Conservation (phyloP, 2,888 invertebrate genomes). For the Neelides folsomi region DNA sequence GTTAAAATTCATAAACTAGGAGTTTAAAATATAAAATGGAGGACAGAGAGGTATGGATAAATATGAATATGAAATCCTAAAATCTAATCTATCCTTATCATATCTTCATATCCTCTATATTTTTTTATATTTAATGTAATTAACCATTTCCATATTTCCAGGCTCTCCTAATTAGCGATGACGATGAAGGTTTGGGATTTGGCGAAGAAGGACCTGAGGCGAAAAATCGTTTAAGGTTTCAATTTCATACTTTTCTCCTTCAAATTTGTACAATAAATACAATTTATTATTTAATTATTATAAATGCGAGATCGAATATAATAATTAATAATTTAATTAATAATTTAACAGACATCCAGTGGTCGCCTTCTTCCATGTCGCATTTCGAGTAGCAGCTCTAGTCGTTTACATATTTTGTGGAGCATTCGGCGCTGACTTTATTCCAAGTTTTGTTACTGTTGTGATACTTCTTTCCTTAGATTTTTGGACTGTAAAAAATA, state of each 20-base stretch:
- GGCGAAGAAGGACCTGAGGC: slow-evolving; percentile 63
- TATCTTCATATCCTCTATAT: too few relatives aligned
- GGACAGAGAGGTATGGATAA: too few relatives aligned
- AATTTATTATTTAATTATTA: slow-evolving; percentile 36
- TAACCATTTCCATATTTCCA: slow-evolving; percentile 35
- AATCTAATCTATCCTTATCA: too few relatives aligned
- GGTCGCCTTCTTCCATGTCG: slow-evolving; percentile 79
- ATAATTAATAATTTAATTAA: too few relatives aligned
- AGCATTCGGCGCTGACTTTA: slow-evolving; percentile 80
- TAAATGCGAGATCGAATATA: too few relatives aligned
- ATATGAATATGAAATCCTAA: too few relatives aligned
- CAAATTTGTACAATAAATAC: too few relatives aligned
- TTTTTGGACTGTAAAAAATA: slow-evolving; percentile 98
- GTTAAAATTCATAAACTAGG: too few relatives aligned
- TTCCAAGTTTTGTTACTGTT: slow-evolving; percentile 86
- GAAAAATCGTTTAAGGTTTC: slow-evolving; percentile 39
- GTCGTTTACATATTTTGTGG: slow-evolving; percentile 80
- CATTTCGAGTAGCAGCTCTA: slow-evolving; percentile 71
- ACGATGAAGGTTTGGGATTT: slow-evolving; percentile 73
- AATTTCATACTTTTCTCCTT: slow-evolving; percentile 1
- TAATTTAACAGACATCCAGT: slow-evolving; percentile 65
- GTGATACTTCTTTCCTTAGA: slow-evolving; percentile 85
- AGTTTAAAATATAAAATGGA: too few relatives aligned
- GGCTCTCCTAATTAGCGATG: slow-evolving; percentile 61
- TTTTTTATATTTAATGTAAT: too few relatives aligned